Base-by-base conservation (phyloP, 1,140 invertebrate species). In the Metopolophium dirhodum region DNA sequence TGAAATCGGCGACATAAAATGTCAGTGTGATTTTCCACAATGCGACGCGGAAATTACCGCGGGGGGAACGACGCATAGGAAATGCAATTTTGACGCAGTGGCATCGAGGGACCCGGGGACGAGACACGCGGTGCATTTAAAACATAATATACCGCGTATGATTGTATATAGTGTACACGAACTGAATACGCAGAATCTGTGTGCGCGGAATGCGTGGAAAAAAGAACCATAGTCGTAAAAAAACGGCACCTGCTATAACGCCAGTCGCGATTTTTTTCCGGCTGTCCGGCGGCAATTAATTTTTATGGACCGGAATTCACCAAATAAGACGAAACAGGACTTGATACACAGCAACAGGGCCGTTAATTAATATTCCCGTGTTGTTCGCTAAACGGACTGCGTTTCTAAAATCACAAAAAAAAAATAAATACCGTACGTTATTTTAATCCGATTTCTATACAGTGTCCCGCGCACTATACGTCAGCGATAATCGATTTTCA, bases 201-300 rank as follows among this genome's bases (percentile, higher is more conserved):
- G n/a, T 6, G 18, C 7, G 4, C 14, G 61, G 61, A 77, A n/a
- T n/a, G 82, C 35, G 22, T 9, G 35, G 7, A 83, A 83, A 41
- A 83, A 83, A 54, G 14, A 82, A 30, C n/a, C 7, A 86, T 49
- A 7, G 6, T n/a, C 6, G 54, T 30, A 23, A 23, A 49, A 49
- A 51, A 83, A 92, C 90, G 22, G 68, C 68, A 92, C 90, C n/a
- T 51, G 90, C 68, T 92, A 91, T 90, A 11, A 90, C 89, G n/a
- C 8, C n/a, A 20, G 11, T 1, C 26, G 14, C n/a, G 37, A 90
- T 57, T 57, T 88, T 88, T 47, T 89, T 26, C 26, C 35, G 35
- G 51, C 35, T 61, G 26, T 90, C 88, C 87, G 51, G 11, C 14
- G 51, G 88, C 88, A 6, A 57, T 90, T 90, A 4, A 49, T 37